Evolutionary conservation across 2,797 vertebrate species (phyloP).

Genomic region (Thripadectes ignobilis): DNA sequence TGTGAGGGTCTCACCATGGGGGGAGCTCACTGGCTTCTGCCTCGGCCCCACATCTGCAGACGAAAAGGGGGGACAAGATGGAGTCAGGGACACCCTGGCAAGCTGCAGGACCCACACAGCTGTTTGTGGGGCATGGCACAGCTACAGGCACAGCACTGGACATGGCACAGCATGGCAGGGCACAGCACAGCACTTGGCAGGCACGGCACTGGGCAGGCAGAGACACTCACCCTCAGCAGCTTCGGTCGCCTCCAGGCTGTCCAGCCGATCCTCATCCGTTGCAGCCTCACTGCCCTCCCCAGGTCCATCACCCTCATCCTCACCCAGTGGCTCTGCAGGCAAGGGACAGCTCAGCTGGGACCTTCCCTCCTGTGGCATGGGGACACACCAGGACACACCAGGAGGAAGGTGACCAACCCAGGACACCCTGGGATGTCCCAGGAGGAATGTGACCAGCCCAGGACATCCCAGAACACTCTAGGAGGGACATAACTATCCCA

Average conservation of each 20-base stretch:
- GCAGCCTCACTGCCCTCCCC: neutral
- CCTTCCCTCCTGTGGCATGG: fast-evolving
- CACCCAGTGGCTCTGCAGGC: neutral
- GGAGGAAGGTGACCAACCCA: neutral
- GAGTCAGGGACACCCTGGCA: fast-evolving
- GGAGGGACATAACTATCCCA: neutral
- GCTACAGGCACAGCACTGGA: neutral
- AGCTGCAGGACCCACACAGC: fast-evolving
- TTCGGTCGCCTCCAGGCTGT: constrained; percentile 20
- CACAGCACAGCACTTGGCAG: fast-evolving
- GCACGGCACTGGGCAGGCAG: fast-evolving
- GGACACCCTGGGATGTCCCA: neutral
- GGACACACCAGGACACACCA: neutral
- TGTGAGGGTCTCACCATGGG: constrained; percentile 5
- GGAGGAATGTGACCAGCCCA: neutral
- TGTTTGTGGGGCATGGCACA: fast-evolving
- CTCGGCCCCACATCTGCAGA: constrained; percentile 31
- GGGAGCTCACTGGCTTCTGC: constrained; percentile 10
- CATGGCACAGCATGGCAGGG: fast-evolving
- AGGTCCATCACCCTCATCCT: neutral
- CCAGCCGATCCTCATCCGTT: neutral
- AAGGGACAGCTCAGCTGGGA: neutral
- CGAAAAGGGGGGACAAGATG: neutral
- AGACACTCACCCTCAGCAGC: neutral
- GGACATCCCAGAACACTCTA: neutral